Base-by-base conservation (phyloP, 1,140 invertebrate species). In the Drosophila grimshawi region DNA sequence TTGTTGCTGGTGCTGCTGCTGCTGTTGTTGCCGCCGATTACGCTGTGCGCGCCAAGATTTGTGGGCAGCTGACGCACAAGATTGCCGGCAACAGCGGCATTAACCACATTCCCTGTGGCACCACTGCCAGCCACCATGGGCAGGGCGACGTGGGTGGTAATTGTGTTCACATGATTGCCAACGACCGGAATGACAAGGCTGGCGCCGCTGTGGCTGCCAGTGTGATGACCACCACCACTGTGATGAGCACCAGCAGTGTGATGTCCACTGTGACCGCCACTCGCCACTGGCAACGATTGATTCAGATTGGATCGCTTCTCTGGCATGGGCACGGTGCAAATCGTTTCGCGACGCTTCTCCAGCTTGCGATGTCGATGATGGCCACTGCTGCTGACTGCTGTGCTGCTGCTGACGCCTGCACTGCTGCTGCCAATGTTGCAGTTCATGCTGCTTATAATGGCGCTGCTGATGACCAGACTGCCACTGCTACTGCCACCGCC, bases 331-430 rank as follows among this genome's bases (percentile, higher is more conserved):
- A 86, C 61, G 0, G 83, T 85, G 29, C 92, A 93, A 85, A 94
- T 94, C 45, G 94, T 94, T 41, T 94, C 94, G 2, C 94, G 92
- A 0, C 94, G 92, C 67, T 94, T 94, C 68, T 94, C 94, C 6
- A 93, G 86, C 35, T 94, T 93, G 27, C 83, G 83, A 11, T 88
- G 73, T 0, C 83, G 68, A 48, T 82, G 82, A 52, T 70, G 73
- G 27, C 53, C 30, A 7, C 78, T 59, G 4, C 56, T n/a, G 5
- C 61, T 19, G 6, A 56, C 63, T 2, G 52, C 32, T 3, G 53
- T 69, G 7, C 71, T 35, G 32, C 27, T 67, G 63, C 56, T 19
- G 6, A 56, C 63, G 2, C 49, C 32, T 3, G 53, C 64, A 5
- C 71, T 35, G 32, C 27, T 67, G 63, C 56, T 32, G 5, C 56